These are phyloP conservation scores for Channa argus DNA, from an alignment of 2,113 vertebrate genomes.

Conservation along the genomic window DNA sequence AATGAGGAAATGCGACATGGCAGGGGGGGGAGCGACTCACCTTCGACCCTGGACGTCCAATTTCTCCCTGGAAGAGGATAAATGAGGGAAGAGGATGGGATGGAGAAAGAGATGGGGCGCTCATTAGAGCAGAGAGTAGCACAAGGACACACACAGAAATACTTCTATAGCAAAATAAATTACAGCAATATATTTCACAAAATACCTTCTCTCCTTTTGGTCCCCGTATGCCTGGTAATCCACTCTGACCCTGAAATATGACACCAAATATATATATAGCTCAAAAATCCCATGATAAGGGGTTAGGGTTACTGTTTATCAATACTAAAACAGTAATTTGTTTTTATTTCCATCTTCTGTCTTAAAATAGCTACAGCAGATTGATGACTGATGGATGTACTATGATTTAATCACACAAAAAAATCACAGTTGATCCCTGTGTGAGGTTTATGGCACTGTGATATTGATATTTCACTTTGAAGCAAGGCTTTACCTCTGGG, in stretches of 20 bases:
- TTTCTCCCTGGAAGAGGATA: constrained; percentile 88
- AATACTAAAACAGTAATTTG: constrained; percentile 31
- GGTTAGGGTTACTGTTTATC: constrained; percentile 15
- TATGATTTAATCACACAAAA: constrained; percentile 27
- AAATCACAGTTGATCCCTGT: background rate
- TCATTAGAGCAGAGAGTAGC: constrained; percentile 43
- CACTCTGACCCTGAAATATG: constrained; percentile 85
- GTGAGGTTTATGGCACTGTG: background rate
- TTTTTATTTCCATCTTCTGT: constrained; percentile 14
- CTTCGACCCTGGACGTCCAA: constrained; percentile 95
- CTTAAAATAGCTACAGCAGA: constrained; percentile 3
- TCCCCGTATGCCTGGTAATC: constrained; percentile 89
- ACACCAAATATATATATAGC: constrained; percentile 29
- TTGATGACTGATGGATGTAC: background rate
- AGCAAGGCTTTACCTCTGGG: constrained; percentile 84
- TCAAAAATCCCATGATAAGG: background rate
- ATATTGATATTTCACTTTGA: background rate
- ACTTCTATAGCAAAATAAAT: constrained; percentile 34
- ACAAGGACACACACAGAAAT: constrained; percentile 51
- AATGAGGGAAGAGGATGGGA: constrained; percentile 40
- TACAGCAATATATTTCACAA: constrained; percentile 30
- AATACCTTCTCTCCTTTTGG: constrained; percentile 92
- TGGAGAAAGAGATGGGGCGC: constrained; percentile 1
- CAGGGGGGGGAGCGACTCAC: constrained; percentile 76
- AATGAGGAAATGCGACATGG: background rate